Conservation (phyloP, 2,888 invertebrate genomes). For the Trichogramma evanescens region DNA sequence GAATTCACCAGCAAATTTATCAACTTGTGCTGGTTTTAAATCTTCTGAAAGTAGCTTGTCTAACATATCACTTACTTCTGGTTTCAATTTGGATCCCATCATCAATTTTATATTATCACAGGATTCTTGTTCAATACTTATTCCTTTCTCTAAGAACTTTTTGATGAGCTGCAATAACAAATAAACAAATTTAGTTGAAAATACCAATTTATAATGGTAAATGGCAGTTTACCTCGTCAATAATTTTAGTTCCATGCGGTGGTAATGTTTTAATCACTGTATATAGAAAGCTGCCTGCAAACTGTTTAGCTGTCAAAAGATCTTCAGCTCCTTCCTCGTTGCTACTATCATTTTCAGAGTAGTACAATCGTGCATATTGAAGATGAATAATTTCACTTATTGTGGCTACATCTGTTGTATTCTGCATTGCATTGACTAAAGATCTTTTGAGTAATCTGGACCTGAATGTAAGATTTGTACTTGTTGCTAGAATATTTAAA, state of each 20-base stretch:
- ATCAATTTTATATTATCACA: constrained; percentile 8
- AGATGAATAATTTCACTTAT: constrained; percentile 1
- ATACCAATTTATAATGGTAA: background rate
- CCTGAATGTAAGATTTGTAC: background rate
- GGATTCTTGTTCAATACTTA: constrained; percentile 13
- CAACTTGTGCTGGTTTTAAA: constrained; percentile 2
- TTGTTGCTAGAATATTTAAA: background rate
- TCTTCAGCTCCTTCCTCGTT: background rate
- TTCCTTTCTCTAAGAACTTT: constrained; percentile 8
- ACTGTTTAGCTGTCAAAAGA: background rate
- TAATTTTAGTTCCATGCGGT: background rate
- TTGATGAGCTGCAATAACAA: constrained; percentile 14
- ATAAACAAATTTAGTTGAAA: background rate
- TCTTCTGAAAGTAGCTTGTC: constrained; percentile 9
- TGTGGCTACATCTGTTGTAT: constrained; percentile 4
- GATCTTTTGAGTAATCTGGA: background rate
- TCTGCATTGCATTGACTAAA: background rate
- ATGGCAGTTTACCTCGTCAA: constrained; percentile 2
- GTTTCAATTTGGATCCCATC: background rate
- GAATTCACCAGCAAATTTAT: background rate
- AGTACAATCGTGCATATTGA: background rate
- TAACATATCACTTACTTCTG: constrained; percentile 6
- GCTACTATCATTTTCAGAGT: no score
- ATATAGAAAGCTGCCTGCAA: background rate
- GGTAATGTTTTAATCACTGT: background rate